A percentile compares a stretch with the other conserved stretches of the same genome.
phyloP scores from a whole-genome alignment of 1,140 invertebrate species.

The Drosophila erecta region DNA sequence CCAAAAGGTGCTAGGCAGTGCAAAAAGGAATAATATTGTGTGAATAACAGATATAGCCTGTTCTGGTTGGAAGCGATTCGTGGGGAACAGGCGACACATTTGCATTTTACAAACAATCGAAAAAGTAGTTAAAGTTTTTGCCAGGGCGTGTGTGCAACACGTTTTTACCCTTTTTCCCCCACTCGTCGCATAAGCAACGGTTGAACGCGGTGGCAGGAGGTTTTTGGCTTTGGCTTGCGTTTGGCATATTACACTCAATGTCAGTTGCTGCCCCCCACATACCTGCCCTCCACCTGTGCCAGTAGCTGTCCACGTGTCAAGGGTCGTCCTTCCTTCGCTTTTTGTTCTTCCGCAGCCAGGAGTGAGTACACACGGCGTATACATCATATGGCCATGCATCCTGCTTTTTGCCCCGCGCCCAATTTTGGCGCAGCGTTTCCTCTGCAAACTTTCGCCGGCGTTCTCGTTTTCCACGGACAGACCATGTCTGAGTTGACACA shows the following conservation, averaged over 20 bases:
- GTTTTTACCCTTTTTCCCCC: slow-evolving; percentile 42
- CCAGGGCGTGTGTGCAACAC: slow-evolving; percentile 50
- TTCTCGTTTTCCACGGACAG: slow-evolving; percentile 54
- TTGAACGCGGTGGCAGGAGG: slow-evolving; percentile 38
- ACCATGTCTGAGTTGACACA: slow-evolving; percentile 56
- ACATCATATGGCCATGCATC: slow-evolving; percentile 37
- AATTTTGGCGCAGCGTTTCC: slow-evolving; percentile 48
- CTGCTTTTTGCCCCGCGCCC: slow-evolving; percentile 37
- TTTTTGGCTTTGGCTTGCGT: slow-evolving; percentile 54
- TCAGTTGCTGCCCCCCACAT: slow-evolving; percentile 9
- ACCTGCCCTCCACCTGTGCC: background rate
- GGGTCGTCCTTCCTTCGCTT: slow-evolving; percentile 26
- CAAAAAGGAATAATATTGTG: slow-evolving; percentile 56
- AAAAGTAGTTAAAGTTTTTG: slow-evolving; percentile 82
- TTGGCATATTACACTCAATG: slow-evolving; percentile 76
- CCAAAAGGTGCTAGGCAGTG: background rate
- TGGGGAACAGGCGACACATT: slow-evolving; percentile 60
- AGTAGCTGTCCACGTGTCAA: slow-evolving; percentile 31
- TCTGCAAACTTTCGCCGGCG: slow-evolving; percentile 66
- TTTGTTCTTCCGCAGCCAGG: slow-evolving; percentile 40
- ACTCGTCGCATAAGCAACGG: slow-evolving; percentile 64
- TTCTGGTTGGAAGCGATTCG: slow-evolving; percentile 6
- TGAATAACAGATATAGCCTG: slow-evolving; percentile 68
- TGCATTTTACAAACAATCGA: slow-evolving; percentile 83
- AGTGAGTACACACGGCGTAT: slow-evolving; percentile 22